Conservation (phyloP, 2,113 vertebrate genomes). For the Taxidea taxus region DNA sequence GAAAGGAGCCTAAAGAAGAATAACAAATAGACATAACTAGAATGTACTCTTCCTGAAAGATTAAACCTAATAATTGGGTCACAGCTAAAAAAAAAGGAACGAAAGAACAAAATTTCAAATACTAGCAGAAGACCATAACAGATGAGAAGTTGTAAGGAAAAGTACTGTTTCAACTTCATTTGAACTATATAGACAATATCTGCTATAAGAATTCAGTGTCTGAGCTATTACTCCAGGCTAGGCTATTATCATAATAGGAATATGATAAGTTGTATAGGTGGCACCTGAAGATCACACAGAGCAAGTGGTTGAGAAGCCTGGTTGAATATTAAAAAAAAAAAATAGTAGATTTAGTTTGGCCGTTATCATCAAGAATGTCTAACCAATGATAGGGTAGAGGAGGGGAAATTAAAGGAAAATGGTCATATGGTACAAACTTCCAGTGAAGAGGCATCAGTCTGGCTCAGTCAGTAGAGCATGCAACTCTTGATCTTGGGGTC, state of each 20-base stretch:
- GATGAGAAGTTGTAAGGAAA: background rate
- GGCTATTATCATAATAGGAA: background rate
- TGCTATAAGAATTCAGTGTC: background rate
- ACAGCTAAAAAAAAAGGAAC: background rate
- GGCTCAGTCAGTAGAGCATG: background rate
- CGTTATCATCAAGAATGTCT: background rate
- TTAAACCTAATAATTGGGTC: background rate
- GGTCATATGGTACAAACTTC: background rate
- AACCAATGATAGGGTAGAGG: background rate
- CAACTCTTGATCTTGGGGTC: background rate
- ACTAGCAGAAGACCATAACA: background rate
- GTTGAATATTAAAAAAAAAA: background rate
- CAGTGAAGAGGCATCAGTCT: background rate
- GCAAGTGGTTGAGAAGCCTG: background rate
- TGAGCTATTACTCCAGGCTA: background rate
- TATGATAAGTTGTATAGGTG: background rate
- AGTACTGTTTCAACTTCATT: background rate
- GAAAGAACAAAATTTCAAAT: background rate
- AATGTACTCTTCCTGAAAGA: background rate
- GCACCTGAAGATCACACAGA: background rate
- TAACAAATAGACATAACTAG: background rate
- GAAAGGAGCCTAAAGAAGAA: background rate
- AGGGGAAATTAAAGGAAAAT: background rate
- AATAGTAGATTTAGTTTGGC: background rate
- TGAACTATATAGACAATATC: background rate